A percentile compares a stretch with the other conserved stretches of the same genome.
phyloP scores from a whole-genome alignment of 1,140 invertebrate species.

The Brachionus plicatilis region DNA sequence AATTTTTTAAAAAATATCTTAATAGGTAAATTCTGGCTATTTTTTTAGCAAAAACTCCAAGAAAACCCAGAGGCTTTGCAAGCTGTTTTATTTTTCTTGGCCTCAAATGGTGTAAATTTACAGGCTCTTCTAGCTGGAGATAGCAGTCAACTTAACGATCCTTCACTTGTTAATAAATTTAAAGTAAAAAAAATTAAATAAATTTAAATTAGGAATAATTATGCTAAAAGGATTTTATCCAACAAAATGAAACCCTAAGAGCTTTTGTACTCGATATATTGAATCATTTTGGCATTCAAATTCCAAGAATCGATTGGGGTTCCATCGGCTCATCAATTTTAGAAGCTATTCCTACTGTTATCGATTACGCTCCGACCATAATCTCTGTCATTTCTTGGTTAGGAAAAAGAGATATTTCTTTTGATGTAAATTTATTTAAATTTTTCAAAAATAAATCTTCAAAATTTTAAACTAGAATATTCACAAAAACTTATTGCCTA shows the following conservation, averaged over 20 bases:
- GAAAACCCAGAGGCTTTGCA: constrained; percentile 1
- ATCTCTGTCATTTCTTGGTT: neutral
- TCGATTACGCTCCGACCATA: neutral
- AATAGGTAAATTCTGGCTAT: neutral
- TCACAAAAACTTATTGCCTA: neutral
- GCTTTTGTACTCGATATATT: constrained; percentile 8
- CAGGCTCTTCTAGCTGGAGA: neutral
- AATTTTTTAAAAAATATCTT: neutral
- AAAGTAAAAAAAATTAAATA: neutral
- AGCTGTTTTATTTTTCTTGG: neutral
- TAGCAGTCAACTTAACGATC: neutral
- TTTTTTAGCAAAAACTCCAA: constrained; percentile 10
- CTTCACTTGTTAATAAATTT: neutral
- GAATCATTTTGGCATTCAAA: neutral
- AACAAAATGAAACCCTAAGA: neutral
- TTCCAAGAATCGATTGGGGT: constrained; percentile 9
- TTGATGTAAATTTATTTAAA: neutral
- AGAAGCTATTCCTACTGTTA: neutral
- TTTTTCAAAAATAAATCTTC: neutral
- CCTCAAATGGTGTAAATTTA: neutral
- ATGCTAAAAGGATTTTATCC: neutral
- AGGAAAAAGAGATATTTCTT: constrained; percentile 3
- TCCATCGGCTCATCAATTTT: neutral
- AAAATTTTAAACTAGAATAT: neutral
- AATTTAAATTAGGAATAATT: neutral